phyloP scores from a whole-genome alignment of 2,797 vertebrate species.

The Tragelaphus oryx region DNA sequence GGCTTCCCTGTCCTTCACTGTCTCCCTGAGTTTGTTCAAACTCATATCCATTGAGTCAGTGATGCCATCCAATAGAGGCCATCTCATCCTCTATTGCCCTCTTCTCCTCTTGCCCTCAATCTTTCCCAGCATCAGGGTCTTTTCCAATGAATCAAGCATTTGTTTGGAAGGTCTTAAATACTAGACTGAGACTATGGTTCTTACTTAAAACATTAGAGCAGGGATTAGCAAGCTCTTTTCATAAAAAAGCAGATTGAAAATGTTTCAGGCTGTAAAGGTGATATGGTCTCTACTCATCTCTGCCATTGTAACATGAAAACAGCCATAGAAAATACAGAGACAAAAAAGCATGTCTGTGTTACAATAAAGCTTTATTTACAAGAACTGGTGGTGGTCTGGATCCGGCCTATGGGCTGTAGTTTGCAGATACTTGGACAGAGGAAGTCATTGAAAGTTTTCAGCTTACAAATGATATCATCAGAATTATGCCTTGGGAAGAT shows the following conservation, averaged over 20 bases:
- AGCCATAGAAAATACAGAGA: neutral
- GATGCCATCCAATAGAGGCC: neutral
- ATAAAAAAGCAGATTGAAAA: neutral
- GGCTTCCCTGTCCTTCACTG: neutral
- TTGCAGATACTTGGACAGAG: neutral
- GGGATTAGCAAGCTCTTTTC: neutral
- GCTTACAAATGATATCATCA: neutral
- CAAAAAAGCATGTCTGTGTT: neutral
- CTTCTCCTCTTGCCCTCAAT: neutral
- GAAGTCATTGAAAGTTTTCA: neutral
- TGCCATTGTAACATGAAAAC: neutral
- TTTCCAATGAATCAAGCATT: neutral
- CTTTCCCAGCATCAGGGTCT: neutral
- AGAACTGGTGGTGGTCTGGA: neutral
- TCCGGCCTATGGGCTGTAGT: neutral
- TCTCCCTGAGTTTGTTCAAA: neutral
- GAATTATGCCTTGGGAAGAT: neutral
- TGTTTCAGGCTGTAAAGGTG: neutral
- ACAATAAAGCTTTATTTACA: conserved; percentile 24
- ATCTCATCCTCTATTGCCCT: neutral
- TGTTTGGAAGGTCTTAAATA: conserved; percentile 11
- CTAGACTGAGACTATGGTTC: neutral
- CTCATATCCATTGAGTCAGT: neutral
- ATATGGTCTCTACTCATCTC: neutral
- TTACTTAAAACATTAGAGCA: neutral